Evolutionary conservation across 1,140 invertebrate genomes (phyloP).

Genomic region (Cydia pomonella): DNA sequence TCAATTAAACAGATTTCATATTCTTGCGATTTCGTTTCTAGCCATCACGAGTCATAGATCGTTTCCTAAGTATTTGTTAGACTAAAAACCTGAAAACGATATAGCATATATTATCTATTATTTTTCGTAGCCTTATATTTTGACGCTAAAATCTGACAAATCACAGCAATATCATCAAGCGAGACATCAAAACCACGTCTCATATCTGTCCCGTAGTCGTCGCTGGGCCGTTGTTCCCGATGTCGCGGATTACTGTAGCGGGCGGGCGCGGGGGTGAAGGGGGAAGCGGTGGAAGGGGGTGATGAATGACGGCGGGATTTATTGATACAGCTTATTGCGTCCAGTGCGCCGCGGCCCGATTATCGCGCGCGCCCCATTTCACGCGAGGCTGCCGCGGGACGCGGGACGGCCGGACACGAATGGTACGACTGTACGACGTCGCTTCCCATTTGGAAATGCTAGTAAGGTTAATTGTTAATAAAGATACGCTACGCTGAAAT

Average conservation of each 20-base stretch:
- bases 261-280: neutral
- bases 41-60: no score
- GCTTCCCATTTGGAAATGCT: neutral
- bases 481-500: no score
- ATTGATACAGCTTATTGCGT: conserved; percentile 24
- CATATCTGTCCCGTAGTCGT: conserved; percentile 4
- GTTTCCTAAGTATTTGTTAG: no score
- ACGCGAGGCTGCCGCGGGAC: neutral
- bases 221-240: neutral
- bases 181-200: conserved; percentile 4
- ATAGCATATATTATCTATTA: no score
- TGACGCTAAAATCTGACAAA: neutral
- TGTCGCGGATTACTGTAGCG: conserved; percentile 9
- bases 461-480: no score
- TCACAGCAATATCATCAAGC: neutral
- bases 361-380: conserved; percentile 15
- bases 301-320: conserved; percentile 26
- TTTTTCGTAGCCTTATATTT: no score
- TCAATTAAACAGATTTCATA: no score
- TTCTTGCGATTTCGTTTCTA: no score
- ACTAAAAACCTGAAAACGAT: no score
- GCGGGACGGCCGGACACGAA: neutral
- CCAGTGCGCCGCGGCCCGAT: neutral
- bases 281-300: neutral
- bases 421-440: neutral